phyloP scores from a whole-genome alignment of 2,797 vertebrate genomes.

The Percopsis omiscomaycus region DNA sequence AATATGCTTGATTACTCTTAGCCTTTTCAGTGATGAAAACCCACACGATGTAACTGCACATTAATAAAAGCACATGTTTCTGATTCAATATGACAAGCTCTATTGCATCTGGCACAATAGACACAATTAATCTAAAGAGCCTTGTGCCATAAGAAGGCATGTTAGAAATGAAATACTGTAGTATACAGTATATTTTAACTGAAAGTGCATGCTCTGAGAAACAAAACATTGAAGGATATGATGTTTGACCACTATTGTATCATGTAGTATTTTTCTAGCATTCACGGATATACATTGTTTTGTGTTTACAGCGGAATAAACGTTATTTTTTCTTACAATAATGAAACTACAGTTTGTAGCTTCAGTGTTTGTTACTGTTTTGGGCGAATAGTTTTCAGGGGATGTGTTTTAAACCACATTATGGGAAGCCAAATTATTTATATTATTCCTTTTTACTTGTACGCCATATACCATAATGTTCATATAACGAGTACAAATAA shows the following conservation, averaged over 20 bases:
- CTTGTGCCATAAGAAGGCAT: conserved; percentile 24
- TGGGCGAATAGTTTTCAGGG: conserved; percentile 1
- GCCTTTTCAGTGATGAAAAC: conserved; percentile 48
- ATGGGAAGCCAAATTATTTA: not conserved
- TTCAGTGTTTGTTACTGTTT: conserved; percentile 1
- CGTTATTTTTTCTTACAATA: conserved; percentile 69
- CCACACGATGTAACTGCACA: conserved; percentile 39
- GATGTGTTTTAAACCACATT: no score
- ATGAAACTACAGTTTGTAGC: conserved; percentile 15
- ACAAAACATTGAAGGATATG: no score
- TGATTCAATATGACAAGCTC: conserved; percentile 49
- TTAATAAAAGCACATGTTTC: conserved; percentile 40
- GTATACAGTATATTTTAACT: conserved; percentile 41
- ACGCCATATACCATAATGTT: not conserved
- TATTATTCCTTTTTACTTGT: not conserved
- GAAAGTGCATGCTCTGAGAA: conserved; percentile 64
- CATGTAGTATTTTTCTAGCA: conserved; percentile 44
- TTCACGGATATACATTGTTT: conserved; percentile 47
- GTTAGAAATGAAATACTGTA: conserved; percentile 27
- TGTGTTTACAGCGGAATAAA: conserved; percentile 70
- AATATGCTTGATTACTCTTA: conserved; percentile 33
- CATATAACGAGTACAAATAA: no score
- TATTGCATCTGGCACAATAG: conserved; percentile 31
- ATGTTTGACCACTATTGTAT: conserved; percentile 39
- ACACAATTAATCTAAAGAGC: conserved; percentile 28